phyloP scores from a whole-genome alignment of 2,113 vertebrate species.

The Ophthalmolycus amberensis region DNA sequence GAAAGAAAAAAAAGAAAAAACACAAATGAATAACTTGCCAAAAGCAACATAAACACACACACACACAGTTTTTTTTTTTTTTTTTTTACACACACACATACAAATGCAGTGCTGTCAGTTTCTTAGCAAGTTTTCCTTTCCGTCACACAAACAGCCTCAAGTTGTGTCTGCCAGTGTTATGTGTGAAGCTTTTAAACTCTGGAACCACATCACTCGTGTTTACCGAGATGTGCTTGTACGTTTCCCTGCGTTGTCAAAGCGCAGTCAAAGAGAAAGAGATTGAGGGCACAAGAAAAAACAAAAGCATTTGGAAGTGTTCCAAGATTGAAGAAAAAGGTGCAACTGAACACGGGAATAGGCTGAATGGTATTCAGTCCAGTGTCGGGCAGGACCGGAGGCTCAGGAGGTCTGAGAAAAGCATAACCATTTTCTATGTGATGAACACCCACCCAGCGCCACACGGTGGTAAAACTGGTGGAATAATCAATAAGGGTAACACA shows the following conservation, averaged over 20 bases:
- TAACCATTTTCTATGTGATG: background rate
- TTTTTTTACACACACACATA: constrained; percentile 34
- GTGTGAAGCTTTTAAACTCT: constrained; percentile 79
- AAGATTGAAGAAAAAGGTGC: constrained; percentile 65
- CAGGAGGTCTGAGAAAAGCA: constrained; percentile 26
- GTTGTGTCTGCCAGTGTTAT: constrained; percentile 74
- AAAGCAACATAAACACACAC: constrained; percentile 75
- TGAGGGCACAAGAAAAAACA: constrained; percentile 64
- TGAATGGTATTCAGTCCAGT: constrained; percentile 60
- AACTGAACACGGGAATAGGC: constrained; percentile 55
- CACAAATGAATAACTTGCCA: constrained; percentile 79
- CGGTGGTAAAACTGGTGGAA: constrained; percentile 31
- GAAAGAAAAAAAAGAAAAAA: constrained; percentile 36
- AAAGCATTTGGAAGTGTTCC: constrained; percentile 72
- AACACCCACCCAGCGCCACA: constrained; percentile 25
- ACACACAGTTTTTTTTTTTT: constrained; percentile 7
- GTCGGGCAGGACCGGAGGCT: constrained; percentile 49
- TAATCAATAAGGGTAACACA: background rate
- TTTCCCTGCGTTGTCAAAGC: constrained; percentile 73
- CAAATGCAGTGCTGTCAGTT: constrained; percentile 68
- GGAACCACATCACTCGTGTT: constrained; percentile 78
- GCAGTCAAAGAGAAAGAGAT: constrained; percentile 74
- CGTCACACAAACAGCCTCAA: constrained; percentile 79
- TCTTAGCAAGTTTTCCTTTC: constrained; percentile 79
- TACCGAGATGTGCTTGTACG: constrained; percentile 69